Base-by-base conservation (phyloP, 1,140 invertebrate species). In the Zaprionus inermis region DNA sequence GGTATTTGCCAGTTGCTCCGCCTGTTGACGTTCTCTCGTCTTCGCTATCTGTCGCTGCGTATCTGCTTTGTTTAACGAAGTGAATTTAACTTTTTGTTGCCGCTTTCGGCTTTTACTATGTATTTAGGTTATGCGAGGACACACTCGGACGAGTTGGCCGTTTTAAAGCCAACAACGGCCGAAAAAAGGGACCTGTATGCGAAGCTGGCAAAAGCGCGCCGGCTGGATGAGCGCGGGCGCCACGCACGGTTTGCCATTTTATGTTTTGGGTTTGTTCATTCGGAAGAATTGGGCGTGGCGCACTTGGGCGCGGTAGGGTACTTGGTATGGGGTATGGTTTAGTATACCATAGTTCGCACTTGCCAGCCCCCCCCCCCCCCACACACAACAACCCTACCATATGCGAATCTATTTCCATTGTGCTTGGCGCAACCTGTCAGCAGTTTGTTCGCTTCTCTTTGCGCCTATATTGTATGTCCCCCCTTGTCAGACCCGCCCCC, bases 71-170 rank as follows among this genome's bases (percentile, higher is more conserved):
- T 36, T 68, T 73, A 83, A 77, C 77, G 77, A 84, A 79, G 73
- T 70, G 74, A 84, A 84, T 70, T 83, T 68, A 74, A 83, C 81
- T 84, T 83, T 78, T 79, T 81, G 64, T 80, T 79, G 67, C 34
- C 70, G 71, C 49, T 69, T 79, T 79, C 67, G 49, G 60, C 68
- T 78, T 51, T 68, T 54, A 63, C 58, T 80, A 78, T 74, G 69
- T 72, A 72, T 76, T 81, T 78, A 76, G 68, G 73, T 61, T 63
- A 69, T 46, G 71, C 65, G 11, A 51, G 56, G 36, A 61, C 41
- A 54, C 32, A 56, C 22, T 41, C 18, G n/a, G 34, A 24, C 34
- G 36, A 60, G 64, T 55, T 60, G 78, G 64, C 55, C 64, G 65
- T 57, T 76, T 72, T 54, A 76, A 72, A 76, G 59, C 68, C 55